Percentiles rank a stretch among this genome's conserved stretches.
phyloP scores from a whole-genome alignment of 2,888 invertebrate species.

The Microchrysa polita region DNA sequence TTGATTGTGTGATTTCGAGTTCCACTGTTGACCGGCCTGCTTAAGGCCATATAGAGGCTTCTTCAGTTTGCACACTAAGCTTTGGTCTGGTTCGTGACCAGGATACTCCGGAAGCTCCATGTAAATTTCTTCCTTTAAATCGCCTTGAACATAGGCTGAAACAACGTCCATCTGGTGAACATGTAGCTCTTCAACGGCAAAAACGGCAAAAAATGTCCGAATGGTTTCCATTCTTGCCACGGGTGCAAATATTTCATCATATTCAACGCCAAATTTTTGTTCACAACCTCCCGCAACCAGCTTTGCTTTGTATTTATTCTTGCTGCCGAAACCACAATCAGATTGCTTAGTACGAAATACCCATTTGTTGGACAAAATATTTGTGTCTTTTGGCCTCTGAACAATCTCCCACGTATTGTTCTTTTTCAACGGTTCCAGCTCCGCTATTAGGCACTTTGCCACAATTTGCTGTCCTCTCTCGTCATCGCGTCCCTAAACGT shows the following conservation, averaged over 20 bases:
- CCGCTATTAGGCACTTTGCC: not conserved
- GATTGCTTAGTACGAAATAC: not conserved
- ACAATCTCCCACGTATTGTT: not conserved
- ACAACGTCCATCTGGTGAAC: slow-evolving; percentile 52
- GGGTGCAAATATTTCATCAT: slow-evolving; percentile 51
- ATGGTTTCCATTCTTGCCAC: slow-evolving; percentile 44
- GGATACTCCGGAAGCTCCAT: slow-evolving; percentile 51
- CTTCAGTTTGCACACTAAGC: slow-evolving; percentile 45
- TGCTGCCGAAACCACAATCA: too few species aligned
- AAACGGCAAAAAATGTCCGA: slow-evolving; percentile 45
- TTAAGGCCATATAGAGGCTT: too few species aligned
- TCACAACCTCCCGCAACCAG: slow-evolving; percentile 30
- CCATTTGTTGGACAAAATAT: not conserved
- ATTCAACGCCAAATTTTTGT: not conserved
- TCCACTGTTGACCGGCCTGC: too few species aligned
- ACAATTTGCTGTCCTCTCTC: too few species aligned
- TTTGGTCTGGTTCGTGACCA: slow-evolving; percentile 42
- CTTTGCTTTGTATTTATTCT: slow-evolving; percentile 16
- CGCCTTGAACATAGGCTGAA: slow-evolving; percentile 51
- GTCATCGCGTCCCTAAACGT: too few species aligned
- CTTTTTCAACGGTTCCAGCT: not conserved
- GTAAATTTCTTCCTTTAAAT: slow-evolving; percentile 49
- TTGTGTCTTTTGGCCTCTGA: not conserved
- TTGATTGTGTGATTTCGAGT: too few species aligned
- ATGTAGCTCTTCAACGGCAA: slow-evolving; percentile 48